Conservation (phyloP, 2,797 vertebrate genomes). For the Oophaga sylvatica region DNA sequence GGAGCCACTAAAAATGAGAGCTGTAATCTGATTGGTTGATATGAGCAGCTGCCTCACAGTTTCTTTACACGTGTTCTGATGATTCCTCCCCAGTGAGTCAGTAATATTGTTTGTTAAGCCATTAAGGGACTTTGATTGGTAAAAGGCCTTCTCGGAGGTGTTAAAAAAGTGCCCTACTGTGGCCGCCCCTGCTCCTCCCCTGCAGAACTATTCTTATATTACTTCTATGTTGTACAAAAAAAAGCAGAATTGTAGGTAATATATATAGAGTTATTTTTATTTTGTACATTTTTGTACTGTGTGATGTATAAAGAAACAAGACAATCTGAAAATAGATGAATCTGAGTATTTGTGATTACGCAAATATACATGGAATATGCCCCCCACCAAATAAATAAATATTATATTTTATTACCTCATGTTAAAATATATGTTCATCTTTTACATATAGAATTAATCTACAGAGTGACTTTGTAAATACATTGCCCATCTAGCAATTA, state of each 20-base stretch:
- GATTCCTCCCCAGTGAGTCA: too few species aligned
- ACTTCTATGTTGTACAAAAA: not conserved
- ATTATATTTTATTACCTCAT: not conserved
- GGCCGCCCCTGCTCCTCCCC: too few species aligned
- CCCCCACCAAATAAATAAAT: slow-evolving; percentile 6
- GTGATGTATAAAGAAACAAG: not conserved
- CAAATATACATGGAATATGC: slow-evolving; percentile 18
- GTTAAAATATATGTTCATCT: not conserved
- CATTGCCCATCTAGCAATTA: not conserved
- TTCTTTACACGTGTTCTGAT: too few species aligned
- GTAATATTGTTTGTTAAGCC: too few species aligned
- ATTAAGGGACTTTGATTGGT: too few species aligned
- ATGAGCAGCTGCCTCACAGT: too few species aligned
- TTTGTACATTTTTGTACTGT: not conserved
- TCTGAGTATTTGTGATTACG: slow-evolving; percentile 20
- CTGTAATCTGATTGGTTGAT: too few species aligned
- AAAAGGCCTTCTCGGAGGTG: too few species aligned
- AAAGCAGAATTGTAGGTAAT: not conserved
- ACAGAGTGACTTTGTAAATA: not conserved
- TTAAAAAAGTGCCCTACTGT: too few species aligned
- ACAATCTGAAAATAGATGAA: slow-evolving; percentile 35
- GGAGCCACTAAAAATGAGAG: too few species aligned
- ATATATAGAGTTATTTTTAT: slow-evolving; percentile 17
- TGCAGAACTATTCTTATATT: not conserved
- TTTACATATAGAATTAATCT: not conserved